Evolutionary conservation across 1,140 invertebrate species (phyloP), one percentile per base, ranked within the genome.

Genomic region (Mizuhopecten yessoensis): DNA sequence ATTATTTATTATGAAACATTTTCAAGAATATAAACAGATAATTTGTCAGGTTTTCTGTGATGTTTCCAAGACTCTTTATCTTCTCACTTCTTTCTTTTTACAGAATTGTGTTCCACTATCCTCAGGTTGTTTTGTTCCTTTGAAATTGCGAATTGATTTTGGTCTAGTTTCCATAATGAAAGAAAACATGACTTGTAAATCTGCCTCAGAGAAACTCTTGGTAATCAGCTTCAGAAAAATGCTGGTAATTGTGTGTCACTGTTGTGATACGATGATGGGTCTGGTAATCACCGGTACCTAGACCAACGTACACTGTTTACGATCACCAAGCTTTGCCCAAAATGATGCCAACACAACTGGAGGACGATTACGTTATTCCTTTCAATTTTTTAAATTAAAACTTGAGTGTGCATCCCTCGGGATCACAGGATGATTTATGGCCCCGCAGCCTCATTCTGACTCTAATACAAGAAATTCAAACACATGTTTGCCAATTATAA

Each of bases 191-290:
- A 49, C 45, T 49, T 49, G 57, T 75, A 75, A 75, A 75, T 75
- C 57, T 75, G 57, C 57, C 57, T 75, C 23, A 29, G 57, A 75
- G 57, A 75, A 75, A 75, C 29, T 75, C 3, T 75, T n/a, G 9
- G 57, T 75, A 75, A 29, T 75, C 57, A n/a, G 57, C 57, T 75
- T 75, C 57, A 75, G 9, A 75, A 75, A 75, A 75, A 75, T 75
- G 1, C 23, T 75, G n/a, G 57, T 75, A 75, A 75, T 29, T 75
- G 57, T 75, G 57, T 75, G 57, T n/a, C 57, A 11, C 57, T 75
- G 29, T 20, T 2, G 45, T 11, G 45, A 57, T 57, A 11, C 45
- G 7, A 11, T n/a, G n/a, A n/a, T 29, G 57, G n/a, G 57, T 75
- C 57, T 75, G 57, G n/a, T 29, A 75, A 75, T 17, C 17, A 17